Conservation (phyloP, 1,140 invertebrate genomes). For the Agrilus planipennis region DNA sequence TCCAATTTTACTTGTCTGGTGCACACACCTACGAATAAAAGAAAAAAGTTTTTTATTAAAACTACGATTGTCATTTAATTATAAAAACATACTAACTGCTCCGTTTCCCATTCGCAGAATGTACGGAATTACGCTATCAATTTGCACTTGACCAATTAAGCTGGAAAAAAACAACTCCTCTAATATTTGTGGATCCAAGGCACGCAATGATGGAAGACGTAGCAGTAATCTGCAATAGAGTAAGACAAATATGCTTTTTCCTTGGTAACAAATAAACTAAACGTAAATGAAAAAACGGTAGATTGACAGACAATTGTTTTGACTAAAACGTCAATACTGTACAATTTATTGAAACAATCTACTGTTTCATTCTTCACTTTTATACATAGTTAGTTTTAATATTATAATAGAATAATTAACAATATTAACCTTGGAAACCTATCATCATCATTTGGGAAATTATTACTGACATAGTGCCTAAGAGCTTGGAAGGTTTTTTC, state of each 20-base stretch:
- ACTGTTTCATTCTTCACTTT: too few relatives aligned
- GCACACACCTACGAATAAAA: slow-evolving; percentile 2
- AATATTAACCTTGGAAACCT: slow-evolving; percentile 47
- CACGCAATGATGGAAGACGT: slow-evolving; percentile 63
- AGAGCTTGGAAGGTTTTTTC: slow-evolving; percentile 62
- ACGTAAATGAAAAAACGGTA: too few relatives aligned
- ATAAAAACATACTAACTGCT: slow-evolving; percentile 4
- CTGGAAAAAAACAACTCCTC: slow-evolving; percentile 91
- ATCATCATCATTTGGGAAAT: slow-evolving; percentile 39
- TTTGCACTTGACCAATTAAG: slow-evolving; percentile 82
- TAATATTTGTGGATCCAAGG: slow-evolving; percentile 64
- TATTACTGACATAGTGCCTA: slow-evolving; percentile 42
- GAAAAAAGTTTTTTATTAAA: not conserved
- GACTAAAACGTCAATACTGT: too few relatives aligned
- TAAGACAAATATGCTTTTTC: too few relatives aligned
- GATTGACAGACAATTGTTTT: too few relatives aligned
- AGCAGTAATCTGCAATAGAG: slow-evolving; percentile 41
- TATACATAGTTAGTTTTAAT: too few relatives aligned
- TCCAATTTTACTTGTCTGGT: slow-evolving; percentile 26
- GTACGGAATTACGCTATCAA: slow-evolving; percentile 86
- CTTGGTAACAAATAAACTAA: too few relatives aligned
- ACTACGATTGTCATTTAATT: not conserved
- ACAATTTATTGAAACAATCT: too few relatives aligned
- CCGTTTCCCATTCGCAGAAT: slow-evolving; percentile 66
- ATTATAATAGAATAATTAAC: too few relatives aligned